These are phyloP conservation scores for Peromyscus maniculatus DNA, from an alignment of 2,113 vertebrate genomes.

Conservation along the genomic window DNA sequence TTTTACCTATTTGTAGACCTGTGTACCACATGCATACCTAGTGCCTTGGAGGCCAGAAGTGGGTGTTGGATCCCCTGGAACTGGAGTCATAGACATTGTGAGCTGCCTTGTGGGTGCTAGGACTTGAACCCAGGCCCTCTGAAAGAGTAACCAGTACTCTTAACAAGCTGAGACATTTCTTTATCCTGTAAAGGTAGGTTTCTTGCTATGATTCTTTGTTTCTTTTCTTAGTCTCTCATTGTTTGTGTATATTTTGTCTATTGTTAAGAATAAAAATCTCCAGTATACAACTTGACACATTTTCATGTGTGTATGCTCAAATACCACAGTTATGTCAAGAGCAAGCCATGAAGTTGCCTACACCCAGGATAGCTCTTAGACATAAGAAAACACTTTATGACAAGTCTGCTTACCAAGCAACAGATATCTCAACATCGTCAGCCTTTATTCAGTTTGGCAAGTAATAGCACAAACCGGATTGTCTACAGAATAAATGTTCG, in stretches of 20 bases:
- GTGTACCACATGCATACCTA: not conserved
- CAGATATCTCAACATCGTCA: not conserved
- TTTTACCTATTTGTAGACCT: not conserved
- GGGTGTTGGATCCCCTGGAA: not conserved
- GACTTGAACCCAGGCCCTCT: not conserved
- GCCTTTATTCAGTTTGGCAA: constrained; percentile 3
- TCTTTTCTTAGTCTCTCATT: not conserved
- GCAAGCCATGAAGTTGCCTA: not conserved
- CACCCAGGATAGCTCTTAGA: not conserved
- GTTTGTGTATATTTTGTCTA: not conserved
- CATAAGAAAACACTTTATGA: not conserved
- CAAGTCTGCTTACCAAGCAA: not conserved
- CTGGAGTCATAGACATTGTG: not conserved
- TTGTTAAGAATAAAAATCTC: not conserved
- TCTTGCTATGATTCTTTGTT: not conserved
- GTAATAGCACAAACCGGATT: constrained; percentile 22
- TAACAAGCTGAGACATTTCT: not conserved
- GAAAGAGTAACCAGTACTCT: not conserved
- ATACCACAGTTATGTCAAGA: not conserved
- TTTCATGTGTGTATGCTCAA: not conserved
- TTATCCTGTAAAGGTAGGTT: not conserved
- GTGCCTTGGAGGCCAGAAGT: not conserved
- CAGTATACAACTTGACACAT: not conserved
- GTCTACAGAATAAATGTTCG: constrained; percentile 35
- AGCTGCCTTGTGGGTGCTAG: not conserved